Evolutionary conservation across 2,888 invertebrate genomes (phyloP), one percentile per base, ranked within the genome.

Genomic region (Eilema sororculum): DNA sequence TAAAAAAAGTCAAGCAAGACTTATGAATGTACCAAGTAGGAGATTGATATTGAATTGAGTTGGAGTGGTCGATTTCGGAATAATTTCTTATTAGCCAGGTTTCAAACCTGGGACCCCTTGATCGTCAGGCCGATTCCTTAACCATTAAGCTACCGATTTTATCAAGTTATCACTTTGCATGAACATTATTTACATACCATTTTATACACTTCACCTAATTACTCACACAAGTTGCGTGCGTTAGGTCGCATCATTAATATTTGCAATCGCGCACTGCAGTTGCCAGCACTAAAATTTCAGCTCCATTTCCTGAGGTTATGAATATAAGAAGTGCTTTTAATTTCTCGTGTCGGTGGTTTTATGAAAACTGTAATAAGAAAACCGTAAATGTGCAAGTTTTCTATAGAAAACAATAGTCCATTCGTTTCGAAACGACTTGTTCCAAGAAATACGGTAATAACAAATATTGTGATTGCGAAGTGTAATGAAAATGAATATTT

Each of bases 391-490:
- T 56, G 22, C 41, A 37, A 22, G 24, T 37, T 58, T 37, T 66
- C 58, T 10, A 22, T 61, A 61, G 33, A 24, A 37, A 66, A 58
- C 24, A 37, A 52, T 20, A 57, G 65, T 37, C n/a, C 24, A 41
- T 41, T 58, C 37, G 37, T 25, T 37, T 66, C 41, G 8, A n/a
- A 66, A 59, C 46, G 10, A 41, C 13, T 66, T 65, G 20, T 59
- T 59, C 24, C 25, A 59, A 66, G 66, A 59, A 59, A 65, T 62
- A 57, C 16, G 37, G 20, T 64, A 64, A 46, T 52, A n/a, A 46
- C 0, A 63, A 28, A 46, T 61, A 37, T 22, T 22, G 61, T 37
- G 5, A 37, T 20, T 30, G 60, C 33, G n/a, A 61, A 61, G 33
- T 33, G 13, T 2, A 60, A 22, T 33, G 13, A 28, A 60, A 60